These are phyloP conservation scores for Drosophila tanythrix DNA, from an alignment of 2,888 invertebrate genomes.

Conservation along the genomic window DNA sequence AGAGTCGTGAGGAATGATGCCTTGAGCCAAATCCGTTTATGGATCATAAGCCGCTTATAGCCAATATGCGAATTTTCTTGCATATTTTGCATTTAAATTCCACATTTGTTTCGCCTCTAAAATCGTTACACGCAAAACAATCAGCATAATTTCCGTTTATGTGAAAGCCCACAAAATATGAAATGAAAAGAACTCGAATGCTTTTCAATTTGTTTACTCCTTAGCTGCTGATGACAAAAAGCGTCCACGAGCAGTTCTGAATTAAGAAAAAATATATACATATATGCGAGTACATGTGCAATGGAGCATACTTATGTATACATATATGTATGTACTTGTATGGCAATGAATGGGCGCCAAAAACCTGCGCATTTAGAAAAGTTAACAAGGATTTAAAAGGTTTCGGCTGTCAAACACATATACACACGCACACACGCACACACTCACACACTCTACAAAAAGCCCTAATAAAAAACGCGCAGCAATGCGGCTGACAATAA, in stretches of 20 bases:
- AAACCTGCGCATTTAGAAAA: conserved; percentile 79
- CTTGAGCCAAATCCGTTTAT: conserved; percentile 17
- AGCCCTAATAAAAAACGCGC: conserved; percentile 32
- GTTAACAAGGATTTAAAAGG: conserved; percentile 83
- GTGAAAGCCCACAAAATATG: conserved; percentile 12
- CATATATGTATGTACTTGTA: conserved; percentile 5
- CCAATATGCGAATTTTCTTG: conserved; percentile 42
- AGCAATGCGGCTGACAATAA: conserved; percentile 68
- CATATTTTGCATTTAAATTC: conserved; percentile 44
- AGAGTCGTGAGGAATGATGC: conserved; percentile 7
- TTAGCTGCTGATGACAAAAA: conserved; percentile 70
- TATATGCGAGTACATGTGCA: conserved; percentile 9
- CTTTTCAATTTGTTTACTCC: conserved; percentile 71
- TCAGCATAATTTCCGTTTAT: conserved; percentile 74
- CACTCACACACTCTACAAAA: background rate
- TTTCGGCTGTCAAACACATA: conserved; percentile 78
- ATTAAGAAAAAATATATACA: conserved; percentile 18
- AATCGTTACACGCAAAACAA: conserved; percentile 53
- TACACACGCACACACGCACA: conserved; percentile 16
- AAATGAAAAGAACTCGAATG: conserved; percentile 54
- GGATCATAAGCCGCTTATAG: conserved; percentile 45
- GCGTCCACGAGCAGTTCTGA: conserved; percentile 42
- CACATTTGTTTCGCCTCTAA: conserved; percentile 50
- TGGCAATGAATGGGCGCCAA: conserved; percentile 56
- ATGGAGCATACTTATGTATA: background rate